Evolutionary conservation across 2,113 vertebrate genomes (phyloP).

Genomic region (Mormoops blainvillei): DNA sequence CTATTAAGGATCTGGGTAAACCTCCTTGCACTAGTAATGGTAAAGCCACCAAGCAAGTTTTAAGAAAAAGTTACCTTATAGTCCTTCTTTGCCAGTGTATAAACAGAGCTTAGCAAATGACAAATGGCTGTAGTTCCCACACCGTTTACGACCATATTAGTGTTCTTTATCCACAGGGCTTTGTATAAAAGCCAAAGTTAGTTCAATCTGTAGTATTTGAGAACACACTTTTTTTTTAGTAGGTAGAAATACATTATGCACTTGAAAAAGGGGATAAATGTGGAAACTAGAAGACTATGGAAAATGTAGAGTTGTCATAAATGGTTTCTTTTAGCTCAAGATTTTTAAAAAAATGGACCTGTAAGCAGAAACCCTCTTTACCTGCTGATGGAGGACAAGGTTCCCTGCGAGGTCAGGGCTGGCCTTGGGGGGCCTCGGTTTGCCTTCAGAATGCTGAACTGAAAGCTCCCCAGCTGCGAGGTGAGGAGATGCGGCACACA

Average conservation of each 20-base stretch:
- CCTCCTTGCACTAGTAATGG: background rate
- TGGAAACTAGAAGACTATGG: background rate
- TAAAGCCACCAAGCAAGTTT: background rate
- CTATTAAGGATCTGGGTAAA: background rate
- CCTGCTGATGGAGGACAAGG: background rate
- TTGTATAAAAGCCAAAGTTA: background rate
- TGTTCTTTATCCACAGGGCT: background rate
- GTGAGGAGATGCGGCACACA: background rate
- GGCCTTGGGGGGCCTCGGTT: background rate
- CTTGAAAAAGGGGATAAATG: conserved; percentile 2
- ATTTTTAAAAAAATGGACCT: background rate
- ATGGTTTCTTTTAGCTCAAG: background rate
- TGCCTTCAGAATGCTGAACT: background rate
- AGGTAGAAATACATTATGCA: background rate
- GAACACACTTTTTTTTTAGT: background rate
- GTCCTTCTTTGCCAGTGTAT: background rate
- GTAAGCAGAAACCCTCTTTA: background rate
- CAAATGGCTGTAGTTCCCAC: background rate
- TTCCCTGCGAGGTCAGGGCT: background rate
- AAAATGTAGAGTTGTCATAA: background rate
- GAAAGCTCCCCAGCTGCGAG: too few species aligned
- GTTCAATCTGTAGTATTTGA: background rate
- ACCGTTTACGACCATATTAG: background rate
- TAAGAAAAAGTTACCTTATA: background rate
- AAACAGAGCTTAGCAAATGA: conserved; percentile 1